Percentiles rank a stretch among this genome's conserved stretches.
phyloP scores from a whole-genome alignment of 2,888 invertebrate species.

The Watsonalla binaria region DNA sequence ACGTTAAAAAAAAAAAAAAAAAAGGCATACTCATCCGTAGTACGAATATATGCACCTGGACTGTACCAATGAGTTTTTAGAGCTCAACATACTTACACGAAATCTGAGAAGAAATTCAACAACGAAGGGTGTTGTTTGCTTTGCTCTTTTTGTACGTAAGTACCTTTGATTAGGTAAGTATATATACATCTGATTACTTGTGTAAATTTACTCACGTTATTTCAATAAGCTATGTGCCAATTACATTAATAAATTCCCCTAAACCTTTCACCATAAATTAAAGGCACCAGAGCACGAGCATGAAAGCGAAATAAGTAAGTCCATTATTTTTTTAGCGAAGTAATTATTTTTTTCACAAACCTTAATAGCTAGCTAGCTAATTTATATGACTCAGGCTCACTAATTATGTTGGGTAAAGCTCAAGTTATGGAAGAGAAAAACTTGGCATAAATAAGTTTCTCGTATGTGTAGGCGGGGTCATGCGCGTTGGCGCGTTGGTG shows the following conservation, averaged over 20 bases:
- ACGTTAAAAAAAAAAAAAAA: no score
- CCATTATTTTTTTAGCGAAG: constrained; percentile 3
- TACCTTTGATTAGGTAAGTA: no score
- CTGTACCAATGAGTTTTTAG: no score
- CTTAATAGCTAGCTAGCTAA: constrained; percentile 28
- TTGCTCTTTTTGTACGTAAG: no score
- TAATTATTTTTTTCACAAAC: constrained; percentile 8
- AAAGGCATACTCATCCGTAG: no score
- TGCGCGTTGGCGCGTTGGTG: constrained; percentile 50
- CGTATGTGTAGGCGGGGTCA: constrained; percentile 45
- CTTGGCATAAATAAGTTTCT: constrained; percentile 36
- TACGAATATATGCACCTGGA: no score
- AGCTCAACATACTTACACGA: no score
- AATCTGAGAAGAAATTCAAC: no score
- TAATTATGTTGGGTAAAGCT: constrained; percentile 25
- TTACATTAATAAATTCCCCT: constrained; percentile 9
- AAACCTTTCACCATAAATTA: constrained; percentile 7
- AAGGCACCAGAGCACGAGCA: background rate
- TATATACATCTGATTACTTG: no score
- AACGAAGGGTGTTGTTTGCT: no score
- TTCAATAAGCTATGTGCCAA: constrained; percentile 4
- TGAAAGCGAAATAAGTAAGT: constrained; percentile 8
- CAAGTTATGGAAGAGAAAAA: constrained; percentile 24
- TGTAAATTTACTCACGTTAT: constrained; percentile 7
- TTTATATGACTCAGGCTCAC: constrained; percentile 37